These are phyloP conservation scores for Gastrophryne carolinensis DNA, from an alignment of 2,797 vertebrate species.

Conservation along the genomic window DNA sequence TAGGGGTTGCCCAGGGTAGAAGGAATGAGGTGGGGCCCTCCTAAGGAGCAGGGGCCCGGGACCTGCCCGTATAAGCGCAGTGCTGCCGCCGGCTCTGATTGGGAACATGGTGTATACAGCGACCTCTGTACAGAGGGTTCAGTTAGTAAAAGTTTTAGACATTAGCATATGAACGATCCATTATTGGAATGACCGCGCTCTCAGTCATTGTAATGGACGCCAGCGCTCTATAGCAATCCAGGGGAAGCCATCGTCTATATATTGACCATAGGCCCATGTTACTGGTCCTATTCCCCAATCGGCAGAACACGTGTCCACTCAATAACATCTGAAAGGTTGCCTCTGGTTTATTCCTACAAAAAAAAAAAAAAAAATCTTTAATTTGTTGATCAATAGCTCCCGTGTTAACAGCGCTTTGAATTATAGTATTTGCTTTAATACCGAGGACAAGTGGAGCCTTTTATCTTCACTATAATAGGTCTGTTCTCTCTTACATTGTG, in stretches of 20 bases:
- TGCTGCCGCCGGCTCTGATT: no score
- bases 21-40: no score
- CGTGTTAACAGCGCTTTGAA: slow-evolving; percentile 34
- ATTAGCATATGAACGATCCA: no score
- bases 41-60: no score
- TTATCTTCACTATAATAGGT: background rate
- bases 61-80: no score
- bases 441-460: background rate
- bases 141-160: no score
- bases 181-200: background rate
- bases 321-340: slow-evolving; percentile 31
- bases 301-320: slow-evolving; percentile 27
- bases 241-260: slow-evolving; percentile 1
- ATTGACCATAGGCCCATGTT: slow-evolving; percentile 29
- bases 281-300: slow-evolving; percentile 22
- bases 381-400: slow-evolving; percentile 44
- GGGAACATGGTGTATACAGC: no score
- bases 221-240: background rate
- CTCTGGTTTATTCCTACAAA: slow-evolving; percentile 34
- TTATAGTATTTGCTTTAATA: slow-evolving; percentile 13
- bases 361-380: no score
- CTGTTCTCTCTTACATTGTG: background rate
- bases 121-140: no score
- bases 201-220: background rate
- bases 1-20: no score